phyloP scores from a whole-genome alignment of 2,888 invertebrate genomes.

The Pyrrhosoma nymphula region DNA sequence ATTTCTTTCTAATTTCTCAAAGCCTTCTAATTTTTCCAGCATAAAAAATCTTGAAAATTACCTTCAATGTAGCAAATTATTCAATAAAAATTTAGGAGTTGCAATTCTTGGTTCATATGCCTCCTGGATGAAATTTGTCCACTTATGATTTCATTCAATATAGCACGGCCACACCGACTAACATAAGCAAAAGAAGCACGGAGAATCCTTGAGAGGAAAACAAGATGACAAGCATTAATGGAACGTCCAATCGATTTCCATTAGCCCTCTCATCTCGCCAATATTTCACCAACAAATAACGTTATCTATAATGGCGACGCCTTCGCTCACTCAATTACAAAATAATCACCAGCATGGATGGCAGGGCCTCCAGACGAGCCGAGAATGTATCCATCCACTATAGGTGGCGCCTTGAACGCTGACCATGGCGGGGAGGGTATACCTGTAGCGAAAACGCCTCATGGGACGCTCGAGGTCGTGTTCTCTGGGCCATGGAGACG shows the following conservation, averaged over 20 bases:
- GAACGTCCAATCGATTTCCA: background rate
- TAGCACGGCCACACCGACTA: too few relatives aligned
- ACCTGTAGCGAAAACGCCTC: conserved; percentile 11
- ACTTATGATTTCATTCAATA: too few relatives aligned
- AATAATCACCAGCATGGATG: background rate
- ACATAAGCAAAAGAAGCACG: too few relatives aligned
- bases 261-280: background rate
- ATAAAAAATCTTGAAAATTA: too few relatives aligned
- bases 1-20: too few relatives aligned
- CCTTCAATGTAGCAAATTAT: too few relatives aligned
- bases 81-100: too few relatives aligned
- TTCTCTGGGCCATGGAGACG: conserved; percentile 28
- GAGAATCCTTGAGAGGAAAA: background rate
- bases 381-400: background rate
- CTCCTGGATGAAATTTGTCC: too few relatives aligned
- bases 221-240: background rate
- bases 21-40: too few relatives aligned
- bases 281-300: background rate
- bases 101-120: too few relatives aligned
- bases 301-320: background rate
- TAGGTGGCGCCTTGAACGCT: background rate
- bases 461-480: background rate
- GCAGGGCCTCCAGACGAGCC: background rate
- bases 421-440: background rate
- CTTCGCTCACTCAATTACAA: background rate